Evolutionary conservation across 2,888 invertebrate species (phyloP), one percentile per base, ranked within the genome.

Genomic region (Drosophila neonasuta): DNA sequence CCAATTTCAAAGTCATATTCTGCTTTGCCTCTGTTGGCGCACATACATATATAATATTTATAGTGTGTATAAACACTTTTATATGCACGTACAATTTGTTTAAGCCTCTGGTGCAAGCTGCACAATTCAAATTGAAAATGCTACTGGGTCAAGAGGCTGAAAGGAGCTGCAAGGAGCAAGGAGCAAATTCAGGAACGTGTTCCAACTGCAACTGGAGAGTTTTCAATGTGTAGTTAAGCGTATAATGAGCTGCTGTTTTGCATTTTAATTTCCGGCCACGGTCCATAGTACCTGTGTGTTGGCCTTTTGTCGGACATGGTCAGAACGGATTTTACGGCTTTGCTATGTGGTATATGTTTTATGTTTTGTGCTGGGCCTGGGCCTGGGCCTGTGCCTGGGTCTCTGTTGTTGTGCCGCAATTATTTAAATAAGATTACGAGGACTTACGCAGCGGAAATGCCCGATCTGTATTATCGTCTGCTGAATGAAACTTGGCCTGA

Each of bases 391-490:
- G 75, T 48, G 36, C 42, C 32, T 42, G 42, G 61, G 24, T 6
- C 6, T 60, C 54, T 74, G 81, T 71, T 15, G 15, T 83, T 78
- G 69, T 65, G 75, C 66, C 71, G 76, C 86, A 86, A 79, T 83
- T 79, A 88, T 88, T 88, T 83, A 80, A 86, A 88, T 88, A 72
- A 79, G 83, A 80, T 83, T 80, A 87, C 75, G 61, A 72, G 59
- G 80, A 73, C 79, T 83, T 88, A 82, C 42, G 63, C 74, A 75
- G 65, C 80, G 81, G 75, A 83, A 87, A 79, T 86, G 62, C 71
- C 72, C 67, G 72, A 57, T 72, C 66, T 69, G 66, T 70, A 60
- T 71, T 70, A 77, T 78, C 58, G 67, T 44, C 45, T 24, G 55
- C 39, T 39, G 36, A 39, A 39, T 39, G 36, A 39, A 56, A 48